A percentile compares a stretch with the other conserved stretches of the same genome.
phyloP scores from a whole-genome alignment of 2,888 invertebrate genomes.

The Trichopria drosophilae region DNA sequence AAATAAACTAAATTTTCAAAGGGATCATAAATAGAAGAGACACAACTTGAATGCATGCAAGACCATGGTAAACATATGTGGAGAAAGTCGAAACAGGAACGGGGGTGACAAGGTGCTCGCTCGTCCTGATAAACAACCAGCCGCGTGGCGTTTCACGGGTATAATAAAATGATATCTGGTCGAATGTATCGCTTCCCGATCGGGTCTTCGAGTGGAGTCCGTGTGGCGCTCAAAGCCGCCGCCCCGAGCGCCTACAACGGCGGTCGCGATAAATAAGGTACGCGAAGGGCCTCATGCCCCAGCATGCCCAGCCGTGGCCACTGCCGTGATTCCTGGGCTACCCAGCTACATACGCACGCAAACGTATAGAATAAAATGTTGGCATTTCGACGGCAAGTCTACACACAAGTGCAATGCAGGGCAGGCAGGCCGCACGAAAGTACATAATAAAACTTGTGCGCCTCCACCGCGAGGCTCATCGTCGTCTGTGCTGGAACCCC shows the following conservation, averaged over 20 bases:
- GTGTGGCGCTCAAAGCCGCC: conserved; percentile 39
- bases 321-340: too few relatives aligned
- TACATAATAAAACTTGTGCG: conserved; percentile 31
- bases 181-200: conserved; percentile 45
- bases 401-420: conserved; percentile 10
- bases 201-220: conserved; percentile 42
- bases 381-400: too few relatives aligned
- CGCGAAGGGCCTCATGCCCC: conserved; percentile 22
- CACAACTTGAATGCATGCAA: too few relatives aligned
- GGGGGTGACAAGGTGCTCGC: conserved; percentile 33
- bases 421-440: conserved; percentile 5
- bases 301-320: too few relatives aligned
- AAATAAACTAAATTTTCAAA: too few relatives aligned
- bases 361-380: too few relatives aligned
- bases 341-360: too few relatives aligned
- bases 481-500: conserved; percentile 25
- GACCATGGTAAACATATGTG: too few relatives aligned
- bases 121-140: conserved; percentile 50
- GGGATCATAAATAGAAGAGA: too few relatives aligned
- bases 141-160: conserved; percentile 42
- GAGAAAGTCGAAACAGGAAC: too few relatives aligned
- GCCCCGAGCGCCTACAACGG: conserved; percentile 48
- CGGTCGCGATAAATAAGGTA: conserved; percentile 51
- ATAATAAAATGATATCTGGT: conserved; percentile 55
- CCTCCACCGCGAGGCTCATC: conserved; percentile 4